A percentile compares a stretch with the other conserved stretches of the same genome.
phyloP scores from a whole-genome alignment of 2,113 vertebrate genomes.

The Plestiodon gilberti region DNA sequence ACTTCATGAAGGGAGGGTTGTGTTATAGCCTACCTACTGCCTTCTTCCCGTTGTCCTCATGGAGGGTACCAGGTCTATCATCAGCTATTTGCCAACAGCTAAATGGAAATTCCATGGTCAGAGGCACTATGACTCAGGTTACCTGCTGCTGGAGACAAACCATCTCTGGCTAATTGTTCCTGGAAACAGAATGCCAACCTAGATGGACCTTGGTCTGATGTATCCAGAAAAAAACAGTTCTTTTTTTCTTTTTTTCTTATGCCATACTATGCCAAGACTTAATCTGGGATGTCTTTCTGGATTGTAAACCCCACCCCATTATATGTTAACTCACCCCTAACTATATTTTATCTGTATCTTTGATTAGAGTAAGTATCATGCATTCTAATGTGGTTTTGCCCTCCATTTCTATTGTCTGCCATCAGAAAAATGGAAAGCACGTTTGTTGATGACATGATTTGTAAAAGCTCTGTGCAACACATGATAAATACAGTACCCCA shows the following conservation, averaged over 20 bases:
- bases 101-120: neutral
- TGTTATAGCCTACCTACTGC: neutral
- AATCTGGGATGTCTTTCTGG: neutral
- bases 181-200: neutral
- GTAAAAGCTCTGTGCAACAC: neutral
- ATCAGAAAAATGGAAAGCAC: neutral
- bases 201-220: neutral
- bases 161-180: no score
- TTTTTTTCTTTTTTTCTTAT: neutral
- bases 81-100: neutral
- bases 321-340: neutral
- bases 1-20: neutral
- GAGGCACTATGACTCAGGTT: neutral
- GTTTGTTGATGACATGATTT: neutral
- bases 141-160: neutral
- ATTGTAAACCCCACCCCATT: neutral
- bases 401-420: neutral
- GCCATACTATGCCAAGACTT: neutral
- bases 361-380: neutral
- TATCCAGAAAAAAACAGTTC: neutral
- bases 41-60: neutral
- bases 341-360: neutral
- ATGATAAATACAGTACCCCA: neutral
- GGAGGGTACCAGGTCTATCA: neutral
- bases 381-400: neutral